Base-by-base conservation (phyloP, 2,888 invertebrate species). In the Neocrepidodera transversa region DNA sequence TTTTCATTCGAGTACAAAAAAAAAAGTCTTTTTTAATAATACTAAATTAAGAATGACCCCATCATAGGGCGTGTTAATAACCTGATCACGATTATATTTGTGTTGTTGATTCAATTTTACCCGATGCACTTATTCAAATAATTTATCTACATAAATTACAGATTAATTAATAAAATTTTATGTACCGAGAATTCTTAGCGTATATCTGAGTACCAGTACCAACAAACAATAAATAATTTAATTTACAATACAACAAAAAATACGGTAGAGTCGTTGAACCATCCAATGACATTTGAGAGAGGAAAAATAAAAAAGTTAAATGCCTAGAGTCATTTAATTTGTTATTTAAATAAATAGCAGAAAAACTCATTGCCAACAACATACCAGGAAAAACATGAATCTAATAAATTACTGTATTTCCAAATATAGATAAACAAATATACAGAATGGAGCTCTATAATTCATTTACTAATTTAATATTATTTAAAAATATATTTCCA, bases 231-330 rank as follows among this genome's bases (percentile, higher is more conserved):
- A 42, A 42, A 42, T 42, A 42, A 42, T 42, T 42, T 42, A 42
- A 42, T 45, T 26, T 45, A 42, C 20, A 42, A 10, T 20, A 20
- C 8, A 42, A 45, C 6, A 28, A 26, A 28, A 6, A 28, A 13
- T n/a, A 5, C 11, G n/a, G 8, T 7, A 28, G 28, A 45, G 45
- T 45, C 45, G 45, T 45, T 45, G 45, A 45, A 45, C 45, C 45
- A 45, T 45, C 45, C 53, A 53, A 53, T 53, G 53, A 51, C 57
- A 57, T 23, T 50, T 28, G 36, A 57, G 32, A 57, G 57, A 51
- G 30, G 52, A 58, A 58, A 58, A 38, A n/a, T n/a, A n/a, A 47
- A 58, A 47, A 58, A 51, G 52, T 51, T 45, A 58, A 52, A 30
- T 17, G 51, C 58, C 52, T 58, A 11, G 8, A 38, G 18, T 18